Evolutionary conservation across 2,797 vertebrate genomes (phyloP).

Genomic region (Lithobates pipiens): DNA sequence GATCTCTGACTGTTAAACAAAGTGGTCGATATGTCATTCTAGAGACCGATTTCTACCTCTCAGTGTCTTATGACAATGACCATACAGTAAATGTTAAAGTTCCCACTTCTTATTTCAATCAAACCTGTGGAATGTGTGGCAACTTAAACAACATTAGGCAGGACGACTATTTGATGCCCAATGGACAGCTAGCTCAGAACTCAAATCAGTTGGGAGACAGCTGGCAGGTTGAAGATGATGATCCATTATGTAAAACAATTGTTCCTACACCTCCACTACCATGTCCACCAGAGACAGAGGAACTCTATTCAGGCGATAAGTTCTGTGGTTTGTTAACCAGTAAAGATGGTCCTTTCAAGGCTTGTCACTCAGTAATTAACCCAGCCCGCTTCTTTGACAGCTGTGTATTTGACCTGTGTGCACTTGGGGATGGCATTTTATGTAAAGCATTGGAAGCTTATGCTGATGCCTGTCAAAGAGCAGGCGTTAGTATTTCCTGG

Average conservation of each 20-base stretch:
- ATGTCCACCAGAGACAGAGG: no score
- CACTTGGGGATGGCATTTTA: constrained; percentile 70
- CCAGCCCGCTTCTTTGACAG: constrained; percentile 73
- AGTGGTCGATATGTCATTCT: no score
- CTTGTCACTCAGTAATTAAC: constrained; percentile 72
- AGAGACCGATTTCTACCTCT: no score
- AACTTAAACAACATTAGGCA: no score
- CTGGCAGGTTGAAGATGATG: constrained; percentile 65
- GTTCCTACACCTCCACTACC: no score
- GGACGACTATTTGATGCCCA: no score
- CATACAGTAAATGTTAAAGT: neutral
- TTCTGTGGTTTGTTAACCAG: no score
- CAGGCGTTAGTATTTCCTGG: constrained; percentile 74
- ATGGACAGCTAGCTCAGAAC: constrained; percentile 63
- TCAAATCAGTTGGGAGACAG: constrained; percentile 67
- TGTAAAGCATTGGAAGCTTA: constrained; percentile 62
- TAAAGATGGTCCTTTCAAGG: constrained; percentile 73
- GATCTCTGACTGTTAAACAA: neutral
- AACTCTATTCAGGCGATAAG: no score
- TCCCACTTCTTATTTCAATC: no score
- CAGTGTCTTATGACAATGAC: constrained; percentile 64
- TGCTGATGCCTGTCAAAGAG: constrained; percentile 71
- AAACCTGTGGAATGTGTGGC: no score
- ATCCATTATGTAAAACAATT: no score
- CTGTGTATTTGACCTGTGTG: constrained; percentile 78